Base-by-base conservation (phyloP, 2,113 vertebrate genomes). In the Cranoglanis bouderius region DNA sequence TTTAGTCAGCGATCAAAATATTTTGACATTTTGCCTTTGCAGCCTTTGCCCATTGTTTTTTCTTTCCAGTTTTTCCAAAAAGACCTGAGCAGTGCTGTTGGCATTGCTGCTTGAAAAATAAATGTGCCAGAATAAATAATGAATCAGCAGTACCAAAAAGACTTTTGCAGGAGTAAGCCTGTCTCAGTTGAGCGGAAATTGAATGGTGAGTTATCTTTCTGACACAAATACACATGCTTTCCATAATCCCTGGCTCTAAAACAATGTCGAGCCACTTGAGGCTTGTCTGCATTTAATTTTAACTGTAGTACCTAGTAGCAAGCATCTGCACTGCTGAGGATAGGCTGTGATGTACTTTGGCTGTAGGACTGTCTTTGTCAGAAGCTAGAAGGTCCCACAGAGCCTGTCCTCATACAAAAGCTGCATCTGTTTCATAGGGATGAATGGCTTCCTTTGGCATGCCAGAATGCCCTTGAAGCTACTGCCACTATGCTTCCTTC, bases 121-220 rank as follows among this genome's bases (percentile, higher is more conserved):
- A 91, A 93, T 92, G 85, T 81, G 89, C 84, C 88, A 82, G 92
- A 94, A 93, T 94, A 93, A 94, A 94, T 91, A 90, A 93, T 92
- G 84, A 93, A 94, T 88, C 57, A 24, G 32, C 77, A 90, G 72
- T 86, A 89, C 80, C 87, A 82, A 82, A 89, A 89, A 87, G 74
- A 88, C 85, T 89, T 63, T 88, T 93, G 67, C 90, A 82, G 82
- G 72, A 91, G 88, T 92, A 86, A 88, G 88, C 90, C 86, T 85
- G 91, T 92, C 91, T 92, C 90, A 90, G 91, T 91, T 92, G 91
- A 90, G 92, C 80, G 82, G 88, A 90, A 91, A 92, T 90, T 75
- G n/a, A 75, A 88, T n/a, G 57, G 55, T 75, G 82, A 93, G 92
- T 93, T 92, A 94, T 95, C 94, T 92, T 89, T 75, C 77, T 91